Base-by-base conservation (phyloP, 2,113 vertebrate species). In the Pionites leucogaster region DNA sequence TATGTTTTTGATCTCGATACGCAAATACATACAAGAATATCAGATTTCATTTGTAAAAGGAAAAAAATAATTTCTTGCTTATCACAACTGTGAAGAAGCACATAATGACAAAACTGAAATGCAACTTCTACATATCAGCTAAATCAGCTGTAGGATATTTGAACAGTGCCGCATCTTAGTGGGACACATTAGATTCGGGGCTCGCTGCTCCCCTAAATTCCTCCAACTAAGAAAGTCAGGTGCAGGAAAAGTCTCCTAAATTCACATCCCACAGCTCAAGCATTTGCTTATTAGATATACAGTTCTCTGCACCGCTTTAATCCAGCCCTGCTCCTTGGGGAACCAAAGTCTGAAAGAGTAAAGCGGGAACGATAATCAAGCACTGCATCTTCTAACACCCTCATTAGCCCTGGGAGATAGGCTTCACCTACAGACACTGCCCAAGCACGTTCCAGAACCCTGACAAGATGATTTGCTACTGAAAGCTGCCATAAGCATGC, bases 361-460 rank as follows among this genome's bases (percentile, higher is more conserved):
- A 60, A 77, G 60, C 9, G 42, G 19, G n/a, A 91, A 62, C 2
- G 7, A 35, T 23, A 55, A 44, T 17, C 39, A 55, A 68, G 53
- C 23, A 46, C 44, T 35, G 19, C 63, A 81, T 37, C 46, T 82
- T 37, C 79, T 28, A 67, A 70, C 17, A 9, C 8, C 20, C 13
- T 16, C 10, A 31, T 31, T 2, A 65, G 44, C 17, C 50, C 8
- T 1, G 0, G n/a, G 29, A 63, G 27, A 68, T 2, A n/a, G 19
- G 44, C 50, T 69, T 69, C 37, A 22, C 22, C 33, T 49, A 37
- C 41, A 75, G 72, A 35, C 22, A 16, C 42, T 46, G 53, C 74
- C 49, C 55, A 60, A 57, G 25, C 18, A 22, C 13, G 2, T 71
- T 55, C 33, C 64, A 62, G 35, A 55, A 12, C 18, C 29, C 22